phyloP scores from a whole-genome alignment of 2,888 invertebrate genomes.

The Drosophila suboccidentalis region DNA sequence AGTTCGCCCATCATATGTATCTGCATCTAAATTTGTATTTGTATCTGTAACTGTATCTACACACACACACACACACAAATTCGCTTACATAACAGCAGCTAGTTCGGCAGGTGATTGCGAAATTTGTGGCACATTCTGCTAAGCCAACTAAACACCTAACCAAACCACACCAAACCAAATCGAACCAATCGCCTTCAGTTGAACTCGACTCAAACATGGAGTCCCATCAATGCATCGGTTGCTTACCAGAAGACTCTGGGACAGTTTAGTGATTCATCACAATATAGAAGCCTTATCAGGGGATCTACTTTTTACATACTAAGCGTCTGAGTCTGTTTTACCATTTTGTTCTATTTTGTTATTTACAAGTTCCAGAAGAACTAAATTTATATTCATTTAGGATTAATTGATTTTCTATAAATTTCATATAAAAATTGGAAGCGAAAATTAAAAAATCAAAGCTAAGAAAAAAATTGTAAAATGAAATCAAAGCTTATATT shows the following conservation, averaged over 20 bases:
- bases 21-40: constrained; percentile 22
- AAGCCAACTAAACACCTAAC: constrained; percentile 12
- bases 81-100: constrained; percentile 28
- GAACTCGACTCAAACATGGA: constrained; percentile 7
- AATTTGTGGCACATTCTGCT: constrained; percentile 41
- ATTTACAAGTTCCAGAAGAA: too few species aligned
- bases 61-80: constrained; percentile 8
- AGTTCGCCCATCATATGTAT: constrained; percentile 44
- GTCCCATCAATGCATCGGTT: constrained; percentile 23
- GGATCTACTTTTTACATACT: not conserved
- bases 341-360: too few species aligned
- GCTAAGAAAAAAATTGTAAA: too few species aligned
- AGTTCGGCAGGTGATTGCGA: constrained; percentile 62
- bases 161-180: not conserved
- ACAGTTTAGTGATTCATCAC: constrained; percentile 47
- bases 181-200: constrained; percentile 13
- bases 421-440: too few species aligned
- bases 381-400: too few species aligned
- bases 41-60: constrained; percentile 18
- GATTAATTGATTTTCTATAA: too few species aligned
- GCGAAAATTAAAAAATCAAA: too few species aligned
- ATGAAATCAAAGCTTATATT: too few species aligned
- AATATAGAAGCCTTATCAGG: constrained; percentile 1
- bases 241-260: constrained; percentile 54
- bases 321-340: too few species aligned